Evolutionary conservation across 2,113 vertebrate species (phyloP).

Genomic region (Pandion haliaetus): DNA sequence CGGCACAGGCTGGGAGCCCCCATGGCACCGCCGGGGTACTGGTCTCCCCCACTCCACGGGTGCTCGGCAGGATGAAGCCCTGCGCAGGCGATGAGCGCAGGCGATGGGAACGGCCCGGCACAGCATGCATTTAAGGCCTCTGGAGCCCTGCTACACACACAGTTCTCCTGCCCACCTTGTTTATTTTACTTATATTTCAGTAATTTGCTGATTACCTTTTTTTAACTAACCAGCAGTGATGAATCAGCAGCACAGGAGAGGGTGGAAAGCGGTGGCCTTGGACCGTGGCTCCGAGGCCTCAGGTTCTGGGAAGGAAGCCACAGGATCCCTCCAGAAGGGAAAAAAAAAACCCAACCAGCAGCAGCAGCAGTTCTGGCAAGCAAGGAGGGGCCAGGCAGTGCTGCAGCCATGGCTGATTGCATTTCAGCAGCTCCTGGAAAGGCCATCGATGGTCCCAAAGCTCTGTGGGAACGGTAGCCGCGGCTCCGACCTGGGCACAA

Average conservation of each 20-base stretch:
- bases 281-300: slow-evolving; percentile 40
- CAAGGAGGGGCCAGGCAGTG: background rate
- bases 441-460: background rate
- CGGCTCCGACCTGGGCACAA: rapidly evolving
- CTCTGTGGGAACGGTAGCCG: background rate
- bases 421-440: background rate
- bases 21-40: rapidly evolving
- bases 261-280: slow-evolving; percentile 37
- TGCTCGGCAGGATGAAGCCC: background rate
- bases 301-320: slow-evolving; percentile 55
- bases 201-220: slow-evolving; percentile 50
- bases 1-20: background rate
- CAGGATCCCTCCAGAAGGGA: slow-evolving; percentile 29
- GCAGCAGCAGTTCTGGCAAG: background rate
- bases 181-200: slow-evolving; percentile 56
- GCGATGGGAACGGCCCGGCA: background rate
- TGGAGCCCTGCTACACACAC: background rate
- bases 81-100: rapidly evolving
- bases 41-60: rapidly evolving
- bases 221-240: slow-evolving; percentile 52
- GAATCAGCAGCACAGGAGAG: slow-evolving; percentile 65
- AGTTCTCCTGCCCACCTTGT: slow-evolving; percentile 27
- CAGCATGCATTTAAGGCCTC: background rate
- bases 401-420: background rate
- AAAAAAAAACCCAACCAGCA: background rate